Evolutionary conservation across 2,888 invertebrate species (phyloP).

Genomic region (Pteria penguin): DNA sequence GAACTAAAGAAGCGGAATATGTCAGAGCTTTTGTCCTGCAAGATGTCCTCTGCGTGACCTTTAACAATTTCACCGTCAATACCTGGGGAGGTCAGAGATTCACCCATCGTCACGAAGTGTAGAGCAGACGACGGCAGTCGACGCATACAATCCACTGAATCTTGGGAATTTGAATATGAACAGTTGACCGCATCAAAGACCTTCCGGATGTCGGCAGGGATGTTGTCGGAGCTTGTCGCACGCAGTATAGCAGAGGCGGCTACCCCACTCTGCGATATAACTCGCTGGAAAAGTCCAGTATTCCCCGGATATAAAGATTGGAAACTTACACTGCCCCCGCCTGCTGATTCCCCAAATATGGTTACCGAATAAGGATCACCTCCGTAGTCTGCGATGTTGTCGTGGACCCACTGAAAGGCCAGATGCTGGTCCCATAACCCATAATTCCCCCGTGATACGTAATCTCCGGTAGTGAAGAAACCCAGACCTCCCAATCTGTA

Average conservation of each 20-base stretch:
- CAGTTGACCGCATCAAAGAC: background rate
- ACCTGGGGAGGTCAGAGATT: conserved; percentile 48
- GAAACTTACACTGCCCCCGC: conserved; percentile 49
- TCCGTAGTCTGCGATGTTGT: conserved; percentile 76
- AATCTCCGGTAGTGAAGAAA: background rate
- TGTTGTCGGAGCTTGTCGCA: conserved; percentile 23
- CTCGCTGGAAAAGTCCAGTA: conserved; percentile 55
- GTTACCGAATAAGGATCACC: conserved; percentile 94
- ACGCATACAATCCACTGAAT: conserved; percentile 36
- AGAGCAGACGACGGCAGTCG: conserved; percentile 24
- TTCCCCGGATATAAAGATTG: too few species aligned
- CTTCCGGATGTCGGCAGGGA: background rate
- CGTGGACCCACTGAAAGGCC: too few species aligned
- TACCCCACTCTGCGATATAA: conserved; percentile 58
- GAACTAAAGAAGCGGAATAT: background rate
- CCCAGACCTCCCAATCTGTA: background rate
- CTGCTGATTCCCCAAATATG: conserved; percentile 95
- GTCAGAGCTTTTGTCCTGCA: conserved; percentile 1
- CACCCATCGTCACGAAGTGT: conserved; percentile 6
- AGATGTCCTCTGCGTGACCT: conserved; percentile 8
- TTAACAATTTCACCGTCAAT: conserved; percentile 48
- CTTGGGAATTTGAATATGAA: too few species aligned
- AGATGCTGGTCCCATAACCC: background rate
- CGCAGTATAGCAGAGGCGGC: conserved; percentile 35
- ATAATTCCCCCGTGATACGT: background rate